Conservation (phyloP, 2,797 vertebrate genomes). For the Lepus oiostolus region DNA sequence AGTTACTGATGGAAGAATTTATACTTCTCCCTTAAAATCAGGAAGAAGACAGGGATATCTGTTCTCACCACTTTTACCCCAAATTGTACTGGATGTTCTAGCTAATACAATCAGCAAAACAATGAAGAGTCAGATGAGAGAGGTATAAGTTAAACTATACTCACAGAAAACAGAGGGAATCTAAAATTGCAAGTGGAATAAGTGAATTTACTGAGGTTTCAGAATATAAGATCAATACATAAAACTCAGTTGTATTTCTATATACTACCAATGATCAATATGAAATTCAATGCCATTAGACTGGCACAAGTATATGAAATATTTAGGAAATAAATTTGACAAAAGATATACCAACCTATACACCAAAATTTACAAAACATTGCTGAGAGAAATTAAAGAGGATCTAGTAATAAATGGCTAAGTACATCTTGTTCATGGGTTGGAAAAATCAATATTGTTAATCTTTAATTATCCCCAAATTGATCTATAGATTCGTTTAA, state of each 20-base stretch:
- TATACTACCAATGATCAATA: not conserved
- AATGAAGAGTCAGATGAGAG: not conserved
- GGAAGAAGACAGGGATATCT: not conserved
- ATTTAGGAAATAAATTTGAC: slow-evolving; percentile 39
- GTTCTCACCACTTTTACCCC: not conserved
- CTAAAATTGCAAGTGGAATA: slow-evolving; percentile 25
- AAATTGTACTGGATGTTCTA: not conserved
- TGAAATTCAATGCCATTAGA: slow-evolving; percentile 29
- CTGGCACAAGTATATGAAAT: not conserved
- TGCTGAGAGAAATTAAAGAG: not conserved
- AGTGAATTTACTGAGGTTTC: not conserved
- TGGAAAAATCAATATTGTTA: slow-evolving; percentile 15
- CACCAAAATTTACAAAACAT: not conserved
- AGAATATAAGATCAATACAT: not conserved
- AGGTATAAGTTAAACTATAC: not conserved
- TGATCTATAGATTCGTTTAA: slow-evolving; percentile 33
- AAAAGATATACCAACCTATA: slow-evolving; percentile 1
- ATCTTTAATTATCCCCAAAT: not conserved
- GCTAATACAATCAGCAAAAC: not conserved
- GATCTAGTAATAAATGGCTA: not conserved
- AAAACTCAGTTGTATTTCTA: slow-evolving; percentile 35
- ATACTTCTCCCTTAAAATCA: not conserved
- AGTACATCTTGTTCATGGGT: not conserved
- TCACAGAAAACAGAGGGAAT: not conserved
- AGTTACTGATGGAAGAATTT: not conserved